phyloP scores from a whole-genome alignment of 2,113 vertebrate genomes.

The Pachypanchax playfairii region DNA sequence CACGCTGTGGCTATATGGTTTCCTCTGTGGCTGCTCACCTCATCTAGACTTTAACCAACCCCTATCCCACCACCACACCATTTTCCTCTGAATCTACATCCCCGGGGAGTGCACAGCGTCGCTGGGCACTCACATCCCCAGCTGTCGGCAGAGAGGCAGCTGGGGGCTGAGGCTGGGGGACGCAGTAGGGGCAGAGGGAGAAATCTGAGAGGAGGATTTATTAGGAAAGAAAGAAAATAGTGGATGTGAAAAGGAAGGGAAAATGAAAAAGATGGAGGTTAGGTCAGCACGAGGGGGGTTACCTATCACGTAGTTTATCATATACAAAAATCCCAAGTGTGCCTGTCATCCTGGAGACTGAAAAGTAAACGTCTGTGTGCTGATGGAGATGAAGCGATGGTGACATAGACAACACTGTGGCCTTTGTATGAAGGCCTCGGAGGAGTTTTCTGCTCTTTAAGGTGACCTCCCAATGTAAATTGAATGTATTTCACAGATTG shows the following conservation, averaged over 20 bases:
- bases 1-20: slow-evolving; percentile 71
- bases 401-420: slow-evolving; percentile 54
- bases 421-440: slow-evolving; percentile 39
- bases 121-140: slow-evolving; percentile 52
- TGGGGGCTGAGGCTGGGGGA: slow-evolving; percentile 20
- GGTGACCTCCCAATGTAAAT: slow-evolving; percentile 39
- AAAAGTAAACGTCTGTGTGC: slow-evolving; percentile 61
- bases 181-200: slow-evolving; percentile 20
- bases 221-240: slow-evolving; percentile 36
- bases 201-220: slow-evolving; percentile 62
- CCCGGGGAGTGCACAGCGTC: slow-evolving; percentile 47
- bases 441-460: slow-evolving; percentile 18
- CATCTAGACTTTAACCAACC: slow-evolving; percentile 54
- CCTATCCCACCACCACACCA: slow-evolving; percentile 19
- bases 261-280: slow-evolving; percentile 37
- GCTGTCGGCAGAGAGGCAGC: slow-evolving; percentile 52
- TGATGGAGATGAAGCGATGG: slow-evolving; percentile 69
- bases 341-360: slow-evolving; percentile 55
- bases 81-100: slow-evolving; percentile 26
- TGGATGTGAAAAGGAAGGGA: slow-evolving; percentile 34
- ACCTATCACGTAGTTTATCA: slow-evolving; percentile 74
- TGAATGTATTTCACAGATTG: slow-evolving; percentile 26
- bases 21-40: slow-evolving; percentile 60
- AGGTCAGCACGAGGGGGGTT: slow-evolving; percentile 45
- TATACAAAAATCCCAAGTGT: slow-evolving; percentile 66